Conservation (phyloP, 2,113 vertebrate genomes). For the Himantopus leucocephalus region DNA sequence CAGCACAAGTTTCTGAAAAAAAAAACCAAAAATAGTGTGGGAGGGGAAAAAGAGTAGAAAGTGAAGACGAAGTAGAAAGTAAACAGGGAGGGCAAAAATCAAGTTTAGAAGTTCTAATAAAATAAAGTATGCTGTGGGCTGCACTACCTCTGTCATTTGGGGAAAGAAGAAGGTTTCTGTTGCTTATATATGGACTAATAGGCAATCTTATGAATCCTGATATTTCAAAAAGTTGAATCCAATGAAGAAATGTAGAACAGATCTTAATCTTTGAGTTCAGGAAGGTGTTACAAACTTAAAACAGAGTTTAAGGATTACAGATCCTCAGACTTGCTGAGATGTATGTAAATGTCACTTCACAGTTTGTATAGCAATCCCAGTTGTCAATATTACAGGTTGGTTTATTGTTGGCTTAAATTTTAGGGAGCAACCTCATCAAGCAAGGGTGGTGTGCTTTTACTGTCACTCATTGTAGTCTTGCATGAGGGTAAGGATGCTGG, state of each 20-base stretch:
- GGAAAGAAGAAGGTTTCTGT: neutral
- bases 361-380: neutral
- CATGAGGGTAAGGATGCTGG: neutral
- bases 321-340: neutral
- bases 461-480: neutral
- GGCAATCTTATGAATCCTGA: neutral
- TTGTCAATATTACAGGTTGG: neutral
- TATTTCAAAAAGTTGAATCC: neutral
- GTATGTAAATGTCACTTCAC: neutral
- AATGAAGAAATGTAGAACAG: neutral
- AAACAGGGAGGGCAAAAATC: neutral
- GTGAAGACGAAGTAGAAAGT: neutral
- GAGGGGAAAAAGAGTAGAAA: neutral
- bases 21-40: neutral
- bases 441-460: fast-evolving
- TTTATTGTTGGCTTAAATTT: neutral
- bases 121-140: neutral
- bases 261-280: neutral
- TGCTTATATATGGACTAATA: neutral
- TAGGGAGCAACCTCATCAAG: neutral
- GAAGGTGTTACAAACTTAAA: neutral
- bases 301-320: neutral
- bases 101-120: neutral
- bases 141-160: neutral
- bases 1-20: neutral